Evolutionary conservation across 2,888 invertebrate species (phyloP).

Genomic region (Lacanobia oleracea): DNA sequence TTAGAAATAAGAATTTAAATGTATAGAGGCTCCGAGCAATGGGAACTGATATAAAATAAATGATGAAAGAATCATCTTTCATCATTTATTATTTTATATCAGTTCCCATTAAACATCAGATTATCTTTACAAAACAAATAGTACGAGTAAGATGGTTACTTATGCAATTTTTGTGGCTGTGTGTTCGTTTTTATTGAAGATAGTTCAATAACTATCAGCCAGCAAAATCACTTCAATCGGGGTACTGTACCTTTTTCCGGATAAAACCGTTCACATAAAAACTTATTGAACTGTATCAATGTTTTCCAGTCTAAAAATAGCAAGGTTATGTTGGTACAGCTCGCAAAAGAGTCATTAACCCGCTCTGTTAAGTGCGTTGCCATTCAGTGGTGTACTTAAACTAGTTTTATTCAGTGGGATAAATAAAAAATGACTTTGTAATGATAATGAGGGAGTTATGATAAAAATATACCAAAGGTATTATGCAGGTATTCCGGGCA

Average conservation of each 20-base stretch:
- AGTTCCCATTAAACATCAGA: no score
- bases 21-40: no score
- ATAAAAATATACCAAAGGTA: not conserved
- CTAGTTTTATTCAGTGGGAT: not conserved
- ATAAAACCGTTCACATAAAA: conserved; percentile 1
- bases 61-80: no score
- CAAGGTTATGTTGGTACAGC: not conserved
- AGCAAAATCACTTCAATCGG: conserved; percentile 1
- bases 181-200: no score
- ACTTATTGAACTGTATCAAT: not conserved
- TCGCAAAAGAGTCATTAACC: conserved; percentile 12
- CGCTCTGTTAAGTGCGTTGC: conserved; percentile 6
- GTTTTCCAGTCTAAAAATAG: conserved; percentile 6
- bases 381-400: not conserved
- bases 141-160: no score
- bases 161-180: no score
- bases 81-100: no score
- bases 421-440: not conserved
- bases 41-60: no score
- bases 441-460: not conserved
- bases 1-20: no score
- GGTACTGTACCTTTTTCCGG: not conserved
- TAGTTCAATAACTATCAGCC: no score
- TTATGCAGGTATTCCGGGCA: not conserved
- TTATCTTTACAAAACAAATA: no score